These are phyloP conservation scores for Eremobia ochroleuca DNA, from an alignment of 2,888 invertebrate species.

Conservation along the genomic window DNA sequence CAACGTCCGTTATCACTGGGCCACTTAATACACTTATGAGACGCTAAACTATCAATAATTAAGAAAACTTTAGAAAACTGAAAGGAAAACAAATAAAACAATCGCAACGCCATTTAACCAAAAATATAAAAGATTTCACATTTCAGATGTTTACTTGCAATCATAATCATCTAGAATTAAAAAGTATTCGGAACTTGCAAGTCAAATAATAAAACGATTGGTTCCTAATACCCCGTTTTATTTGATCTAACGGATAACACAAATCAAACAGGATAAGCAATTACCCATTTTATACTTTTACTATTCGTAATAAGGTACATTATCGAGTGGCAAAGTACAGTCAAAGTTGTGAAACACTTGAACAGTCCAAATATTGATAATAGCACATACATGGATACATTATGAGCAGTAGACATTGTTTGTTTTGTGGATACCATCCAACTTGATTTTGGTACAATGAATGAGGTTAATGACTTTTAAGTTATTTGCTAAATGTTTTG, in stretches of 20 bases:
- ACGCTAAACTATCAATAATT: neutral
- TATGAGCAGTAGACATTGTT: constrained; percentile 58
- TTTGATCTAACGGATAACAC: constrained; percentile 76
- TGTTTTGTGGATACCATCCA: constrained; percentile 52
- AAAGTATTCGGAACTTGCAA: constrained; percentile 30
- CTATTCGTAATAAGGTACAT: constrained; percentile 1
- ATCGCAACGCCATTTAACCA: neutral
- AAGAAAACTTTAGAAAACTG: neutral
- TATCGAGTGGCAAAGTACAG: constrained; percentile 17
- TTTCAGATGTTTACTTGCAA: constrained; percentile 10
- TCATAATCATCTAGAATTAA: constrained; percentile 7
- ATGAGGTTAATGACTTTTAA: constrained; percentile 55
- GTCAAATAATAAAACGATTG: constrained; percentile 57
- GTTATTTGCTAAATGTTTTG: neutral
- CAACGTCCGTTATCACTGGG: too few species aligned
- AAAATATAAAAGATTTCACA: constrained; percentile 19
- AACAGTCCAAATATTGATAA: constrained; percentile 74
- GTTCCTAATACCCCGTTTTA: constrained; percentile 69
- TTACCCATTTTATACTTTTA: neutral
- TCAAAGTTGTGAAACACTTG: constrained; percentile 74
- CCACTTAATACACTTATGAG: constrained; percentile 1
- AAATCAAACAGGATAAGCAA: constrained; percentile 47
- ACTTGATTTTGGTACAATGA: constrained; percentile 42
- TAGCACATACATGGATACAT: constrained; percentile 63
- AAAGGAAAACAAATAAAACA: neutral